phyloP scores from a whole-genome alignment of 2,888 invertebrate species.

The Zele albiditarsus region DNA sequence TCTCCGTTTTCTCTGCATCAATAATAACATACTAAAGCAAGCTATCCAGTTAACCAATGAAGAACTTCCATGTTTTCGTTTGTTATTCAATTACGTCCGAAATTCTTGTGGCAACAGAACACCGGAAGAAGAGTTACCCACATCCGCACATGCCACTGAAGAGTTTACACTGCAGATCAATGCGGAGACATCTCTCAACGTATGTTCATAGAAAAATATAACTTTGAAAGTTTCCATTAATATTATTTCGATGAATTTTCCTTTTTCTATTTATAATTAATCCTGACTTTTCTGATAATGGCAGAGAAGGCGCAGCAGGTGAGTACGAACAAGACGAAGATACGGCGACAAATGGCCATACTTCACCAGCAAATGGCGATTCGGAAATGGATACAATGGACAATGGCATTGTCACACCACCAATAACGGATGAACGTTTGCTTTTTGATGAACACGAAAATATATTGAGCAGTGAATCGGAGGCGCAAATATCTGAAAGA shows the following conservation, averaged over 20 bases:
- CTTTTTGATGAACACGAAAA: conserved; percentile 59
- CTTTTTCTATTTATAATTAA: conserved; percentile 15
- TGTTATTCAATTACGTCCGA: too few relatives aligned
- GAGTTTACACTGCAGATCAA: conserved; percentile 75
- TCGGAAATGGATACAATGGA: conserved; percentile 58
- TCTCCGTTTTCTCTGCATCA: neutral
- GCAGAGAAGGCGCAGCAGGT: conserved; percentile 68
- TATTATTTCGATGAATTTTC: neutral
- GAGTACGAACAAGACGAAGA: conserved; percentile 67
- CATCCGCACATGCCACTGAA: conserved; percentile 79
- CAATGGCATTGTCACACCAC: conserved; percentile 57
- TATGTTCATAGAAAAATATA: conserved; percentile 57
- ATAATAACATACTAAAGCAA: neutral
- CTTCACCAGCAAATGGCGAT: conserved; percentile 48
- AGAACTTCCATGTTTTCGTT: too few relatives aligned
- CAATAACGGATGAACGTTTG: conserved; percentile 45
- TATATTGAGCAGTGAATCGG: conserved; percentile 61
- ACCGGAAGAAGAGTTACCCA: conserved; percentile 78
- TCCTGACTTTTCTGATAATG: neutral
- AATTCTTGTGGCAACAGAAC: conserved; percentile 73
- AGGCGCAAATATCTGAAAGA: conserved; percentile 68
- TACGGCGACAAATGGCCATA: conserved; percentile 41
- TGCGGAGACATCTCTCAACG: conserved; percentile 75
- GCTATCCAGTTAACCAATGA: neutral
- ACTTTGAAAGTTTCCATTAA: conserved; percentile 25